Evolutionary conservation across 2,888 invertebrate genomes (phyloP), one percentile per base, ranked within the genome.

Genomic region (Rhingia campestris): DNA sequence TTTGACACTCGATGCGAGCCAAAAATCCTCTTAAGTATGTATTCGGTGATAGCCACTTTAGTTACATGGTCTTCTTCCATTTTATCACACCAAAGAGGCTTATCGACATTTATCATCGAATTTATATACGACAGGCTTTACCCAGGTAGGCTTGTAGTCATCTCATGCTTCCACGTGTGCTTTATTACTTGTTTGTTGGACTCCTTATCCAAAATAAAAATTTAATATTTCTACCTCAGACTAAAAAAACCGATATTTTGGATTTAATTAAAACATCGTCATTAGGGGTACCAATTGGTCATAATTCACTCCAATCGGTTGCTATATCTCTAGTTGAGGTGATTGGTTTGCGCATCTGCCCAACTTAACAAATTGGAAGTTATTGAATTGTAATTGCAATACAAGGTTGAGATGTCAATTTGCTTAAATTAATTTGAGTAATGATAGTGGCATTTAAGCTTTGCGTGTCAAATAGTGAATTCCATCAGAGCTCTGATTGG

Each of bases 41-140:
- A 53, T 59, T 35, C 59, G 43, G 22, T 22, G 22, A 54, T 58
- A 33, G 64, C 41, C 58, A 59, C 33, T 58, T 67, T 6, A 61
- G 39, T 67, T 75, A 61, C 59, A 76, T 69, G 76, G 76, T 47
- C 45, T 67, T 54, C 61, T 67, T 69, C 61, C 45, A 67, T 61
- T 61, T 67, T 61, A 76, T 69, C 67, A 39, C 67, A 61, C 67
- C 45, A 61, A 76, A 76, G 76, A 59, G 53, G 51, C 76, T 76
- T 76, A 76, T 54, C 67, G 59, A 67, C 53, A 76, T 76, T 76
- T 51, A 76, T 76, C 67, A 69, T 35, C 53, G 33, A 5, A 67
- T 76, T 14, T 76, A 53, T 43, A 43, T 37, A 35, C 35, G 14
- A 58, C 10, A 14, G 14, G 59, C 53, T 53, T 51, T 49, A 22